Evolutionary conservation across 2,888 invertebrate species (phyloP).

Genomic region (Mimachlamys varia): DNA sequence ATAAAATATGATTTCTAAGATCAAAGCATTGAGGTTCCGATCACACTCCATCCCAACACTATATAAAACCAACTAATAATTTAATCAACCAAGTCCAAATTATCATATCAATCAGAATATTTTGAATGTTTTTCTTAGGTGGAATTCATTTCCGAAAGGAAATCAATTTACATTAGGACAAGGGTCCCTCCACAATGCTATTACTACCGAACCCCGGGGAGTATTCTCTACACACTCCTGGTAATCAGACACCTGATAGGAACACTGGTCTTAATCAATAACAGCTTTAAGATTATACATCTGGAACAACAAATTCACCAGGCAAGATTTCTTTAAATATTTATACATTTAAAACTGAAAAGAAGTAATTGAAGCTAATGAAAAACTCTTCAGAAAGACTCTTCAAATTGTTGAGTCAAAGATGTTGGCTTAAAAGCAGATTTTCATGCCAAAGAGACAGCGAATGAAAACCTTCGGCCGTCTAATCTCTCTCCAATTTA

Average conservation of each 20-base stretch:
- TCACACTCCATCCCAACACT: no score
- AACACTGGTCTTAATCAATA: neutral
- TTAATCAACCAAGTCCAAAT: neutral
- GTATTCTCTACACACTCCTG: neutral
- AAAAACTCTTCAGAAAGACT: neutral
- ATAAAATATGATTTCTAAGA: neutral
- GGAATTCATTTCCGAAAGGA: neutral
- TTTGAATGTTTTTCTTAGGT: neutral
- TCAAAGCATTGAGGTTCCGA: neutral
- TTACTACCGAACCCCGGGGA: neutral
- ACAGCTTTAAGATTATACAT: neutral
- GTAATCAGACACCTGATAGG: neutral
- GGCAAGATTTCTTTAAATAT: neutral
- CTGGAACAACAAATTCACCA: neutral
- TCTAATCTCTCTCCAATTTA: neutral
- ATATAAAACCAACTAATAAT: neutral
- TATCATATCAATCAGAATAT: neutral
- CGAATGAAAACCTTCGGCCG: neutral
- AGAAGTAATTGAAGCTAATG: neutral
- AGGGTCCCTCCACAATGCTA: neutral
- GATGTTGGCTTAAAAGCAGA: neutral
- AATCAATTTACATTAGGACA: neutral
- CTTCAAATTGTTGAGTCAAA: neutral
- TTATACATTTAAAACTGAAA: neutral
- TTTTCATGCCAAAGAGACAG: neutral